Conservation (phyloP, 2,797 vertebrate species). For the Dallia pectoralis region DNA sequence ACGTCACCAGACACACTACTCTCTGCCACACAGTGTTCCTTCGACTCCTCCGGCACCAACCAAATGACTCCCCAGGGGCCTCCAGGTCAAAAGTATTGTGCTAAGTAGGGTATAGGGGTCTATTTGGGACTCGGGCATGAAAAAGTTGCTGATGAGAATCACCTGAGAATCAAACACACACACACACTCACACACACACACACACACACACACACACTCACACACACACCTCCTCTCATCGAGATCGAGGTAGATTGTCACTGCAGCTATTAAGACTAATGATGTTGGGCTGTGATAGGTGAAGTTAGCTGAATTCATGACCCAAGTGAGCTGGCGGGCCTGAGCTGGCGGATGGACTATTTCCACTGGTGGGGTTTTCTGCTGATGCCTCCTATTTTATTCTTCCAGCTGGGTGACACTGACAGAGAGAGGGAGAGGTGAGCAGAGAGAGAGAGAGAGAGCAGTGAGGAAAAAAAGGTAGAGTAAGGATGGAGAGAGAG, state of each 20-base stretch:
- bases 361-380: constrained; percentile 73
- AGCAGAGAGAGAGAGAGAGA: constrained; percentile 25
- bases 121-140: background rate
- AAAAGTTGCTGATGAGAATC: constrained; percentile 52
- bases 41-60: background rate
- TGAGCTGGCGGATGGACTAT: constrained; percentile 46
- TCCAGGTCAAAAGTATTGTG: background rate
- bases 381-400: constrained; percentile 69
- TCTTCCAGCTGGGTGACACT: constrained; percentile 55
- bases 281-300: constrained; percentile 59
- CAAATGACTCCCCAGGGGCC: background rate
- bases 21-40: constrained; percentile 23
- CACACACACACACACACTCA: constrained; percentile 16
- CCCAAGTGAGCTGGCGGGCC: constrained; percentile 47
- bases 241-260: constrained; percentile 42
- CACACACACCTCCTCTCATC: constrained; percentile 44
- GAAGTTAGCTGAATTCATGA: constrained; percentile 70
- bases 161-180: constrained; percentile 40
- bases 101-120: background rate
- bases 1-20: constrained; percentile 45
- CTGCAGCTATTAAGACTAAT: constrained; percentile 68
- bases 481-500: background rate
- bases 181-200: constrained; percentile 15
- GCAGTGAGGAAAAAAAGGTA: no score
- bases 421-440: constrained; percentile 25